phyloP scores from a whole-genome alignment of 2,113 vertebrate species.

The Scolopax mira region DNA sequence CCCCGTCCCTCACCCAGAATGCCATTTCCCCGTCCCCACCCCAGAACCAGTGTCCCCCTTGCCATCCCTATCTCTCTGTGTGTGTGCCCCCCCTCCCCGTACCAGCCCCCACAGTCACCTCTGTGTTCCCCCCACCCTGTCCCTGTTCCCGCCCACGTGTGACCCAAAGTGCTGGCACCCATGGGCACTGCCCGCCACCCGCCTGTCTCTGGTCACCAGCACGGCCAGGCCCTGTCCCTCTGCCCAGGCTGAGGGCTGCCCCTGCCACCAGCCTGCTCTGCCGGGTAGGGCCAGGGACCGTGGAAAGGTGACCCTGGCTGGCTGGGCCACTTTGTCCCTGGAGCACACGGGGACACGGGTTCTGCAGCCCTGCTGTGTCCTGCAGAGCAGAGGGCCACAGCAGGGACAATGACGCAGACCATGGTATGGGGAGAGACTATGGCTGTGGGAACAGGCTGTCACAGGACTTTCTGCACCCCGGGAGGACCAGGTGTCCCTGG shows the following conservation, averaged over 20 bases:
- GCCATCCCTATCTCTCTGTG: too few species aligned
- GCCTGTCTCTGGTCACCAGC: neutral
- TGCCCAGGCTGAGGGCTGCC: too few species aligned
- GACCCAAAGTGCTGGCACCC: neutral
- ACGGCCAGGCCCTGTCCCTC: neutral
- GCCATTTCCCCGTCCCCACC: neutral
- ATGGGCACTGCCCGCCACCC: accelerated
- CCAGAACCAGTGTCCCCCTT: neutral
- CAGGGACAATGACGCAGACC: neutral
- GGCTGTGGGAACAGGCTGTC: neutral
- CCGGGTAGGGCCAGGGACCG: too few species aligned
- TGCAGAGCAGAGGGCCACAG: neutral
- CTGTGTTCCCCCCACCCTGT: accelerated
- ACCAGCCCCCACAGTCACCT: neutral
- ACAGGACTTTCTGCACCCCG: accelerated
- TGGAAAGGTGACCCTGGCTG: neutral
- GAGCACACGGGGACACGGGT: accelerated
- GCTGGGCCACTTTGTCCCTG: accelerated
- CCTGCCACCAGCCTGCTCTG: neutral
- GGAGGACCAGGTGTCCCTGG: too few species aligned
- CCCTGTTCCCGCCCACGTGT: accelerated
- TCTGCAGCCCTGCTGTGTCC: neutral
- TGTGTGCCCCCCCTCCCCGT: too few species aligned
- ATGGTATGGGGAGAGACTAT: too few species aligned
- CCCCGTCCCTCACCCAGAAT: neutral